Base-by-base conservation (phyloP, 2,888 invertebrate genomes). In the Cantharis flavilabris region DNA sequence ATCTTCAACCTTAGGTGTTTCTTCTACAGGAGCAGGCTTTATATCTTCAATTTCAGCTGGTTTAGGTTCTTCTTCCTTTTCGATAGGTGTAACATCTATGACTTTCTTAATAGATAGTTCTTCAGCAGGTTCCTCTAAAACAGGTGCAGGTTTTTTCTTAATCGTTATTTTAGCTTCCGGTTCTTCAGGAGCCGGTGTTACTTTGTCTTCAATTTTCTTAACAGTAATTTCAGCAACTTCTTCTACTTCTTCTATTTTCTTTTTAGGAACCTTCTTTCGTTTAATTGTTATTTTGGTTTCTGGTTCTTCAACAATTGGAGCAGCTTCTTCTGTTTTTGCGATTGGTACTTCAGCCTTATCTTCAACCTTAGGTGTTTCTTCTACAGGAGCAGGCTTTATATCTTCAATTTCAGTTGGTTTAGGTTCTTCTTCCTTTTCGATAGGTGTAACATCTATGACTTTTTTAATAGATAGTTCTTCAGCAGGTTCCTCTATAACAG, bases 201-300 rank as follows among this genome's bases (percentile, higher is more conserved):
- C 83, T 63, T 76, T 81, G 10, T 26, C 28, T 81, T 83, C 82
- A 65, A 83, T 79, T 86, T 86, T 87, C 84, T 89, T 83, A 82
- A 86, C 80, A 65, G 89, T 85, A 18, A 90, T 83, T 81, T 91
- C 90, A 75, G 90, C 90, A 30, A 69, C 75, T 69, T 81, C 81
- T 81, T 93, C 92, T n/a, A 93, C 87, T 9, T 89, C 82, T 78
- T 90, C 89, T 75, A 90, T 89, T 20, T 65, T 90, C 88, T 86
- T 85, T 62, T 85, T 83, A 9, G 80, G 80, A 72, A 83, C 83
- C 81, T 84, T 82, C 84, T 49, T 76, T 82, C 83, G 30, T 28
- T 73, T 69, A 26, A 73, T 16, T 10, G 23, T 69, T 26, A 85
- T 80, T 72, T 85, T 83, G 63, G 84, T 78, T 14, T 18, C 20